Evolutionary conservation across 2,113 vertebrate genomes (phyloP), one percentile per base, ranked within the genome.

Genomic region (Saiga tatarica): DNA sequence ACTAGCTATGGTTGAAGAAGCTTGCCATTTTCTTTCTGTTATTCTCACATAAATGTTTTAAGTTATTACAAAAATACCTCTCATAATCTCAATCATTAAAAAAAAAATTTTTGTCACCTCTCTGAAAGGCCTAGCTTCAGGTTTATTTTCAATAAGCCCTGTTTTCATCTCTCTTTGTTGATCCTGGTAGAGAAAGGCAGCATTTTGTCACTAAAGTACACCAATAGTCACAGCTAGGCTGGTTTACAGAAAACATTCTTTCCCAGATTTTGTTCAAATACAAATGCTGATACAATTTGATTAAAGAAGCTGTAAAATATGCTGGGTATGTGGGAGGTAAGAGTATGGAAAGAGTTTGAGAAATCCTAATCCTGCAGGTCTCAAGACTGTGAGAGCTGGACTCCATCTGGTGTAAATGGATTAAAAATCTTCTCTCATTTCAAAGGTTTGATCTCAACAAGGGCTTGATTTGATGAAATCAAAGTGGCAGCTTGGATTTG

Each of bases 381-480:
- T 99, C 99, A 99, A 99, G 99, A 99, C 98, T 98, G 98, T 94
- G 98, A 99, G 98, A 99, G 98, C 98, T 98, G 98, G 98, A 99
- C 99, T 98, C 99, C 99, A 99, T 99, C 99, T 99, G 98, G 98
- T 99, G 98, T 99, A 99, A 99, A 99, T 99, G 99, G 99, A 99
- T 99, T 99, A 99, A 99, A 99, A 99, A 99, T 99, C 99, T 99
- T 99, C 99, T 99, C 99, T 99, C 98, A 98, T 99, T 99, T 99
- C 99, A 99, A 99, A 99, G 99, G 99, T 99, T 99, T 99, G 99
- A 99, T 99, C 99, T 99, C 99, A 99, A 99, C 99, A 99, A 99
- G 99, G 99, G 99, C 99, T 99, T 99, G 99, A 99, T 99, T 98
- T 99, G 99, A 99, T 99, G 99, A 99, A 99, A 99, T 99, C 99